Percentiles rank a stretch among this genome's conserved stretches.
Conservation (phyloP, 2,888 invertebrate species). For the Mesorhabditis belari region DNA sequence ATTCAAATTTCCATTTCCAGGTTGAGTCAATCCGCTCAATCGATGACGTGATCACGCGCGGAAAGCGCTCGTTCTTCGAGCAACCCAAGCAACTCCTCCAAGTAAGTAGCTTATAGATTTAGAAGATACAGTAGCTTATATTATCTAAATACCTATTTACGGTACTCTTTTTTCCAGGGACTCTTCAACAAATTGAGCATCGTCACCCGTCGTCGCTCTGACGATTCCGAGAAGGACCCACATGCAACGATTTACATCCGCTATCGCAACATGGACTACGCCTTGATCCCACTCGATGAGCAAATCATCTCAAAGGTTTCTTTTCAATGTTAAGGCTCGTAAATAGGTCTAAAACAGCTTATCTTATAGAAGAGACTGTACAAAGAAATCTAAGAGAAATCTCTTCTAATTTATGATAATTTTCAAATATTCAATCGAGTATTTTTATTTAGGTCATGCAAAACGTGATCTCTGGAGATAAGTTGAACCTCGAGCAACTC, state of each 20-base stretch:
- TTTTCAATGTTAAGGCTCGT: no score
- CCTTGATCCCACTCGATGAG: slow-evolving; percentile 29
- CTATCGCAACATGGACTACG: slow-evolving; percentile 35
- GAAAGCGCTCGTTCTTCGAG: slow-evolving; percentile 1
- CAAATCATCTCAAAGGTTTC: slow-evolving; percentile 6
- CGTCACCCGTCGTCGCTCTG: slow-evolving; percentile 13
- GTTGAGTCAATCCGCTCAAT: neutral
- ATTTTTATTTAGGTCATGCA: neutral
- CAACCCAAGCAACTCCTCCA: neutral
- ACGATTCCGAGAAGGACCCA: slow-evolving; percentile 8
- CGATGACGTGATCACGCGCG: slow-evolving; percentile 4
- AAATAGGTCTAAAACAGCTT: no score
- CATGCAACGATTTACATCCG: slow-evolving; percentile 30
- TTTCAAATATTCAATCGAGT: no score
- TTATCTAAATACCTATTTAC: no score
- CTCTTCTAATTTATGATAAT: no score
- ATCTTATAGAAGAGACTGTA: no score
- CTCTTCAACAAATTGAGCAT: slow-evolving; percentile 31
- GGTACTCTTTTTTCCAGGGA: slow-evolving; percentile 21
- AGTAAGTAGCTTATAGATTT: no score
- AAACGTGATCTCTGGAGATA: neutral
- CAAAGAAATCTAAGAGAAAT: no score
- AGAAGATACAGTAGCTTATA: no score
- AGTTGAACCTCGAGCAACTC: slow-evolving; percentile 2
- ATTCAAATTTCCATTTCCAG: no score